Evolutionary conservation across 1,140 invertebrate genomes (phyloP).

Genomic region (Cecropterus lyciades): DNA sequence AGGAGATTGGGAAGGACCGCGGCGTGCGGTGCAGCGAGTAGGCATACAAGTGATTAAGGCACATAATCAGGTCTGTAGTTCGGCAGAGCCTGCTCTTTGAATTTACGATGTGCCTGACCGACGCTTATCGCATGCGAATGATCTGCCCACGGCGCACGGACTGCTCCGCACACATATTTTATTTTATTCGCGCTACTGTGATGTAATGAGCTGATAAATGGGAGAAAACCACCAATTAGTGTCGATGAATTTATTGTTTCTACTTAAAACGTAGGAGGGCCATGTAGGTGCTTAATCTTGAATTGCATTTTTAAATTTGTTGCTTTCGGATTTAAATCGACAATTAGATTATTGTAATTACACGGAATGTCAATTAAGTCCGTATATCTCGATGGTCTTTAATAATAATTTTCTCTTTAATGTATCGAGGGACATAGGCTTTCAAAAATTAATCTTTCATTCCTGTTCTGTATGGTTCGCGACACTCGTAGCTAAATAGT

Average conservation of each 20-base stretch:
- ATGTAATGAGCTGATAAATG: slow-evolving; percentile 84
- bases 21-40: slow-evolving; percentile 44
- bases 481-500: background rate
- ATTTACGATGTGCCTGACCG: slow-evolving; percentile 82
- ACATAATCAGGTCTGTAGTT: slow-evolving; percentile 81
- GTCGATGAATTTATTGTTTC: slow-evolving; percentile 84
- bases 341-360: slow-evolving; percentile 73
- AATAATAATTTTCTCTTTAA: slow-evolving; percentile 21
- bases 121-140: slow-evolving; percentile 82
- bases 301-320: slow-evolving; percentile 74
- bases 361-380: slow-evolving; percentile 60
- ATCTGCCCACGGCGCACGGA: slow-evolving; percentile 78
- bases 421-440: background rate
- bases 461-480: background rate
- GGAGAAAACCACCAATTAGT: slow-evolving; percentile 84
- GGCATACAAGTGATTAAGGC: slow-evolving; percentile 76
- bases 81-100: slow-evolving; percentile 75
- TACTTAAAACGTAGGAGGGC: slow-evolving; percentile 83
- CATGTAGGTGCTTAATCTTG: slow-evolving; percentile 75
- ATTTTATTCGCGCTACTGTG: slow-evolving; percentile 84
- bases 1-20: slow-evolving; percentile 9
- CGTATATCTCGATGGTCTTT: slow-evolving; percentile 40
- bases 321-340: slow-evolving; percentile 67
- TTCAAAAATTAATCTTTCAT: slow-evolving; percentile 16
- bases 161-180: slow-evolving; percentile 81